Evolutionary conservation across 1,140 invertebrate species (phyloP).

Genomic region (Hormaphis cornu): DNA sequence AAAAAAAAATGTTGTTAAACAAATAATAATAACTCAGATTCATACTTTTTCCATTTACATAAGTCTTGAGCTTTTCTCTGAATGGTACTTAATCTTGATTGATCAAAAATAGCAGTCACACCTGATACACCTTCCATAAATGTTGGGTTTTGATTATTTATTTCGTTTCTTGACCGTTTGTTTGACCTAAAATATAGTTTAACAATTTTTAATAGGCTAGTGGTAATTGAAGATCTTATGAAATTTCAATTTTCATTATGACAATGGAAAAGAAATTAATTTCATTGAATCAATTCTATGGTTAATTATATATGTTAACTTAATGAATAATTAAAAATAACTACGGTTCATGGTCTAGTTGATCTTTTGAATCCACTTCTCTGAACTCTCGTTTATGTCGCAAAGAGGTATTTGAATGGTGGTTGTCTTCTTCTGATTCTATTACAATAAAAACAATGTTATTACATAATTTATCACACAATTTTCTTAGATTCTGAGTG

Average conservation of each 20-base stretch:
- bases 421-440: constrained; percentile 20
- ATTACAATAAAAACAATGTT: too few species aligned
- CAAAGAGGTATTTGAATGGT: background rate
- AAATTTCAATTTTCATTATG: too few species aligned
- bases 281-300: background rate
- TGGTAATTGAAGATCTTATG: too few species aligned
- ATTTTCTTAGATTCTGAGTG: too few species aligned
- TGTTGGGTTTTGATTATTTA: constrained; percentile 51
- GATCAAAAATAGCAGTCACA: constrained; percentile 54
- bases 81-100: constrained; percentile 55
- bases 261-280: too few species aligned
- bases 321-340: background rate
- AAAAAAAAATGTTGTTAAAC: too few species aligned
- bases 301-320: background rate
- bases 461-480: too few species aligned
- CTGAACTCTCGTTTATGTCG: constrained; percentile 10
- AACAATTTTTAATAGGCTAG: too few species aligned
- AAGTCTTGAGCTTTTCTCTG: constrained; percentile 69
- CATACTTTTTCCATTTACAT: constrained; percentile 62
- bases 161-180: constrained; percentile 40
- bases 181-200: constrained; percentile 43
- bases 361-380: background rate
- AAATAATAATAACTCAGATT: constrained; percentile 20
- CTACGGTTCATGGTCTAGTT: constrained; percentile 11
- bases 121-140: constrained; percentile 77